phyloP scores from a whole-genome alignment of 1,140 invertebrate species.

The Ruditapes philippinarum region DNA sequence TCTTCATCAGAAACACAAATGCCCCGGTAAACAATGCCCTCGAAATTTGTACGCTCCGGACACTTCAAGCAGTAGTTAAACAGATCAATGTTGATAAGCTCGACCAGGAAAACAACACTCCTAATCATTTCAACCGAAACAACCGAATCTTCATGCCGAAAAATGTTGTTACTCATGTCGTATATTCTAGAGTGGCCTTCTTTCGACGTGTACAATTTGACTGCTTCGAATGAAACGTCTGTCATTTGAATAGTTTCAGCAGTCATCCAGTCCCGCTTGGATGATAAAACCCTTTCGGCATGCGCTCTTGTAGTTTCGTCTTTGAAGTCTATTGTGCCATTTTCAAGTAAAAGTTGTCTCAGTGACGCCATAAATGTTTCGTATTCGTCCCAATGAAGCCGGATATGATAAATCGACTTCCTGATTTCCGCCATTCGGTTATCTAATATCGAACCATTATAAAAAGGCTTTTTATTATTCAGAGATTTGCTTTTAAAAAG shows the following conservation, averaged over 20 bases:
- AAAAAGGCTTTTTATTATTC: conserved; percentile 61
- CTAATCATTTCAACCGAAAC: conserved; percentile 39
- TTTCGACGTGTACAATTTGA: conserved; percentile 68
- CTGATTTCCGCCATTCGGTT: conserved; percentile 58
- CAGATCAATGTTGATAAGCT: conserved; percentile 71
- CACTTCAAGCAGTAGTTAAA: conserved; percentile 67
- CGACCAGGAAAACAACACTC: conserved; percentile 65
- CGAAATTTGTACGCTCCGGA: conserved; percentile 30
- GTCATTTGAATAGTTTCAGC: not conserved
- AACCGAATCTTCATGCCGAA: conserved; percentile 58
- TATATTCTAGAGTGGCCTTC: conserved; percentile 65
- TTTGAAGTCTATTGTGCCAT: conserved; percentile 12
- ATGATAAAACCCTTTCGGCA: conserved; percentile 13
- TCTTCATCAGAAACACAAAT: conserved; percentile 47
- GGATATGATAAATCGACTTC: conserved; percentile 54
- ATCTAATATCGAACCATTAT: conserved; percentile 39
- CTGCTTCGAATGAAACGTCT: conserved; percentile 49
- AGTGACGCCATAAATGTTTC: conserved; percentile 25
- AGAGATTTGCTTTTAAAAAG: conserved; percentile 56
- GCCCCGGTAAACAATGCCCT: conserved; percentile 68
- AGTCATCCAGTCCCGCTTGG: conserved; percentile 42
- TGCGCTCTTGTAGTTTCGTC: not conserved
- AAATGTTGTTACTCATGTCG: conserved; percentile 54
- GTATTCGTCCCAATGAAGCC: conserved; percentile 59
- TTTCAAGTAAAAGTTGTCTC: conserved; percentile 8